Evolutionary conservation across 1,140 invertebrate species (phyloP), one percentile per base, ranked within the genome.

Genomic region (Solenopsis invicta): DNA sequence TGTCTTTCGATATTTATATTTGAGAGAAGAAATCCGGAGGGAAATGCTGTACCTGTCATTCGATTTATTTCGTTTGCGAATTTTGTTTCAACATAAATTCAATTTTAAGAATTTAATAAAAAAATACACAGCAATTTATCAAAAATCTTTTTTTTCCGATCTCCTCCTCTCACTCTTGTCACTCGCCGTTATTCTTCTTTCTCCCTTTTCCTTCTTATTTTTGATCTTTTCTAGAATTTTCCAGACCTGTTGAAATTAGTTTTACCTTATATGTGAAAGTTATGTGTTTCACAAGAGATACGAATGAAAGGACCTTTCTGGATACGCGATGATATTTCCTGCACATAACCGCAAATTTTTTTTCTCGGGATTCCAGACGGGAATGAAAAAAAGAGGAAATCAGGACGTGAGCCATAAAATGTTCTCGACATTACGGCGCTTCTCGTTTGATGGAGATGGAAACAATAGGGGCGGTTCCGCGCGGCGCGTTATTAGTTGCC

Each of bases 401-500:
- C 72, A 67, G 61, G 24, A 34, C 24, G 61, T 16, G 48, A 18
- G 29, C 2, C 37, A 18, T 67, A 59, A 80, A 66, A 59, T 50
- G n/a, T 72, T 66, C 61, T 85, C 21, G 34, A 77, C 72, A 64
- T 85, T 72, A 84, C 24, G 62, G 16, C 24, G 59, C 56, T 75
- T 75, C 69, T 75, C 80, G 24, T 56, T 87, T 54, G 69, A 74
- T 45, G 54, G 45, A 54, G 54, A 69, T 54, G 64, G 41, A 66
- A 74, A 86, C 48, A 84, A 66, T 50, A n/a, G 34, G 34, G 41
- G 29, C 29, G 24, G 21, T 2, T 10, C 45, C 18, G 41, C 48
- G n/a, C 24, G n/a, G 13, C n/a, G n/a, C 71, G 67, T 87, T 82
- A 87, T 76, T 84, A 85, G 82, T 87, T 64, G 41, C 56, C 52